Conservation (phyloP, 1,140 invertebrate species). For the Nephila pilipes region DNA sequence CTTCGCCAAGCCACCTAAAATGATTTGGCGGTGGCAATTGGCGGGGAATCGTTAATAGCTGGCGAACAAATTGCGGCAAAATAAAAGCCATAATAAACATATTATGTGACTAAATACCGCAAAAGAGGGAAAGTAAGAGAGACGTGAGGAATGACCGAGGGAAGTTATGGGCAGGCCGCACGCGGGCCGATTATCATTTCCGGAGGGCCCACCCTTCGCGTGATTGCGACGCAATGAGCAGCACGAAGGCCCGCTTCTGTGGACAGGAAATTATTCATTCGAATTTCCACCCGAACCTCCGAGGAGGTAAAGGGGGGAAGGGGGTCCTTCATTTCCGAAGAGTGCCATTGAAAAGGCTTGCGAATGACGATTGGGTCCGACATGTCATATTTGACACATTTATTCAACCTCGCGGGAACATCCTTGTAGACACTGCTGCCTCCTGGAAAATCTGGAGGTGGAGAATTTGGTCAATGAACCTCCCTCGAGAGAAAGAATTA, state of each 20-base stretch:
- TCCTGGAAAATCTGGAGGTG: not conserved
- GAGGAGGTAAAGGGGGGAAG: not conserved
- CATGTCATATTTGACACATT: conserved; percentile 61
- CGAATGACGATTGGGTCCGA: conserved; percentile 29
- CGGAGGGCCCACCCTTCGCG: conserved; percentile 74
- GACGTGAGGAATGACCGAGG: conserved; percentile 42
- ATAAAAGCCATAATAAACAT: conserved; percentile 69
- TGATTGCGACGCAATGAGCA: conserved; percentile 65
- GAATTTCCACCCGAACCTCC: conserved; percentile 34
- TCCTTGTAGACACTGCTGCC: conserved; percentile 22
- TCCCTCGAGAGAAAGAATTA: conserved; percentile 4
- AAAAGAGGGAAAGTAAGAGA: conserved; percentile 65
- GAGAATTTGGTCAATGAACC: conserved; percentile 19
- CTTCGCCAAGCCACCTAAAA: not conserved
- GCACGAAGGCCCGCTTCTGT: conserved; percentile 65
- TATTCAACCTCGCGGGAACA: conserved; percentile 6
- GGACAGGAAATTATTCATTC: conserved; percentile 76
- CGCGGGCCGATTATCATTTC: conserved; percentile 76
- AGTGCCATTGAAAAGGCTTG: conserved; percentile 51
- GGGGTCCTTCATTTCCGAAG: conserved; percentile 69
- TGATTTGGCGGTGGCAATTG: conserved; percentile 58
- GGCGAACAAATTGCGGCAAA: conserved; percentile 52
- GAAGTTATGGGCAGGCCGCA: conserved; percentile 66
- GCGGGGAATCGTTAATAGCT: conserved; percentile 61
- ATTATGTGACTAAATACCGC: conserved; percentile 63